These are phyloP conservation scores for Lordiphosa andalusiaca DNA, from an alignment of 2,888 invertebrate genomes.

Conservation along the genomic window DNA sequence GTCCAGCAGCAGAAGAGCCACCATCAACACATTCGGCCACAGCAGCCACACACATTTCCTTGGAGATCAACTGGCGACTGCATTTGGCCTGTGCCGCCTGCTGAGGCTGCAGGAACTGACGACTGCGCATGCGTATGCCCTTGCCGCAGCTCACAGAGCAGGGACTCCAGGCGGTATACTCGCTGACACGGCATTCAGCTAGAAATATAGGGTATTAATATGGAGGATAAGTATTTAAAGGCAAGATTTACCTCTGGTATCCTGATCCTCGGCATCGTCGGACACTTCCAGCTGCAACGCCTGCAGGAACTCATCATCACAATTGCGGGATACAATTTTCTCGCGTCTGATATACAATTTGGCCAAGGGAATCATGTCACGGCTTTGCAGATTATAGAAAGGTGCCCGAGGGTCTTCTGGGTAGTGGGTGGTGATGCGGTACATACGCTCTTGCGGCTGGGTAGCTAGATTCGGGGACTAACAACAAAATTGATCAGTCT, in stretches of 20 bases:
- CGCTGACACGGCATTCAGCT: conserved; percentile 91
- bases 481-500: no score
- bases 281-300: conserved; percentile 83
- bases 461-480: conserved; percentile 91
- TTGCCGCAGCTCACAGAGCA: conserved; percentile 94
- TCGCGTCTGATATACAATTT: conserved; percentile 88
- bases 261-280: conserved; percentile 86
- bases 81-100: conserved; percentile 87
- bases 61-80: conserved; percentile 88
- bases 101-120: conserved; percentile 86
- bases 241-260: conserved; percentile 83
- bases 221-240: no score
- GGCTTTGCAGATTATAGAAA: conserved; percentile 89
- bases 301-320: conserved; percentile 84
- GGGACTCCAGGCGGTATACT: conserved; percentile 88
- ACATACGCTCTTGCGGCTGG: conserved; percentile 90
- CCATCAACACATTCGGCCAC: conserved; percentile 84
- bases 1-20: conserved; percentile 82
- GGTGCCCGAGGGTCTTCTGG: conserved; percentile 96
- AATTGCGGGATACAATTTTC: conserved; percentile 87
- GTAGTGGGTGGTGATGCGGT: conserved; percentile 92
- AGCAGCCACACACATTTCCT: conserved; percentile 93
- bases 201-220: no score
- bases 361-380: conserved; percentile 91
- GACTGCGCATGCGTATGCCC: conserved; percentile 89